A percentile compares a stretch with the other conserved stretches of the same genome.
phyloP scores from a whole-genome alignment of 23 tunicate species.

The Halocynthia aurantium region DNA sequence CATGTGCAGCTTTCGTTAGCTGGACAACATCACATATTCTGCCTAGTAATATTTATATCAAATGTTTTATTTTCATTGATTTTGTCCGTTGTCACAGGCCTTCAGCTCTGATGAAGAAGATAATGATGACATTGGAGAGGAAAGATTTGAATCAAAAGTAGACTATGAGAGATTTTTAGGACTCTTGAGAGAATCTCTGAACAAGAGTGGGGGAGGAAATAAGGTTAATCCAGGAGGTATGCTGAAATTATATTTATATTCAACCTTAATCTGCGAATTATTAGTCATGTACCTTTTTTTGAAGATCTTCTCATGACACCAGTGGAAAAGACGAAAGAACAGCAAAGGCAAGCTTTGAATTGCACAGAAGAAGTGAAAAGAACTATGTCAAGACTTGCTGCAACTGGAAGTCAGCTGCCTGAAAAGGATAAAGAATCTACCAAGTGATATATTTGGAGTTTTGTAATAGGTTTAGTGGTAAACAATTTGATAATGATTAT shows the following conservation, averaged over 20 bases:
- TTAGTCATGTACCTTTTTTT: no score
- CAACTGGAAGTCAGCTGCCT: conserved; percentile 17
- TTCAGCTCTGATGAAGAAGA: conserved; percentile 38
- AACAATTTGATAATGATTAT: not conserved
- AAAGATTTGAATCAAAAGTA: conserved; percentile 71
- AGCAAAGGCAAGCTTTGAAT: conserved; percentile 50
- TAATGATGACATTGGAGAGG: conserved; percentile 47
- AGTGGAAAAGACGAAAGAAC: not conserved
- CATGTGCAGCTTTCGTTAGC: no score
- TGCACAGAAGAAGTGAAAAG: conserved; percentile 89
- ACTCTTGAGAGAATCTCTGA: conserved; percentile 58
- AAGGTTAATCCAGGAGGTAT: not conserved
- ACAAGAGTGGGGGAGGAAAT: conserved; percentile 19
- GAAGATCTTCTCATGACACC: conserved; percentile 30
- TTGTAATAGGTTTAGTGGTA: not conserved
- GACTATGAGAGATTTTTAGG: conserved; percentile 61
- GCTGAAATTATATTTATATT: no score
- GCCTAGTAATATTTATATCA: not conserved
- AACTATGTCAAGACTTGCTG: conserved; percentile 51
- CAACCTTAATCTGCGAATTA: no score
- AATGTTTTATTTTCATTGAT: not conserved
- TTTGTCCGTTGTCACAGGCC: not conserved
- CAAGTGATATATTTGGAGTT: not conserved
- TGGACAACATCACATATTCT: not conserved
- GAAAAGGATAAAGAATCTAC: not conserved